Base-by-base conservation (phyloP, 2,797 vertebrate species). In the Pelodytes ibericus region DNA sequence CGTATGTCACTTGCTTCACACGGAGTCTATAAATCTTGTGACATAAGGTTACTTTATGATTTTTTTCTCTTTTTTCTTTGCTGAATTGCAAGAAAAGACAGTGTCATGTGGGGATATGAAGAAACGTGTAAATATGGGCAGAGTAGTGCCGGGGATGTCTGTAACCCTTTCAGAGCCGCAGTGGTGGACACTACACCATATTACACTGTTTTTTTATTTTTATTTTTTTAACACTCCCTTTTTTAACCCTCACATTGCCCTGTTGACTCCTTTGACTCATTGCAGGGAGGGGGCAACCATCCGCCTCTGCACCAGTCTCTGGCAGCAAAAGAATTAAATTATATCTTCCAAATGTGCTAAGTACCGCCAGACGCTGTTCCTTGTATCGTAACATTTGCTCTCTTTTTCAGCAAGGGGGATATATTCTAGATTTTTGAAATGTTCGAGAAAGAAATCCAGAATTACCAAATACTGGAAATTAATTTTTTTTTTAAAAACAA, bases 21-120 rank as follows among this genome's bases (percentile, higher is more conserved):
- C 63, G 20, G 56, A 36, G 9, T 7, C 63, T 44, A 79, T 79
- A 61, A 79, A 79, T 79, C 76, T 73, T 60, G 9, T 72, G 51
- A 49, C 53, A 66, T 47, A 49, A 49, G 75, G 49, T 66, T 25
- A 59, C 22, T 31, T 29, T 39, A 16, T 26, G 20, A 44, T 71
- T 29, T 63, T 39, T 39, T 8, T 39, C 58, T 30, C 16, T 20
- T 27, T 30, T 18, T 24, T 58, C 58, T 65, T 24, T 65, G 75
- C 75, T 71, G 68, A 71, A 44, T 49, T 58, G 51, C 15, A 29
- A 70, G n/a, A 30, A 62, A 69, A 25, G 51, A 36, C n/a, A 22
- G 31, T 36, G 31, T 22, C 30, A 39, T 39, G 3, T 18, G 7
- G 15, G 31, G 31, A 5, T 62, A 10, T 39, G 3, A 31, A 53